These are phyloP conservation scores for Sebastes trivittatus DNA, from an alignment of 2,797 vertebrate species.

Conservation along the genomic window DNA sequence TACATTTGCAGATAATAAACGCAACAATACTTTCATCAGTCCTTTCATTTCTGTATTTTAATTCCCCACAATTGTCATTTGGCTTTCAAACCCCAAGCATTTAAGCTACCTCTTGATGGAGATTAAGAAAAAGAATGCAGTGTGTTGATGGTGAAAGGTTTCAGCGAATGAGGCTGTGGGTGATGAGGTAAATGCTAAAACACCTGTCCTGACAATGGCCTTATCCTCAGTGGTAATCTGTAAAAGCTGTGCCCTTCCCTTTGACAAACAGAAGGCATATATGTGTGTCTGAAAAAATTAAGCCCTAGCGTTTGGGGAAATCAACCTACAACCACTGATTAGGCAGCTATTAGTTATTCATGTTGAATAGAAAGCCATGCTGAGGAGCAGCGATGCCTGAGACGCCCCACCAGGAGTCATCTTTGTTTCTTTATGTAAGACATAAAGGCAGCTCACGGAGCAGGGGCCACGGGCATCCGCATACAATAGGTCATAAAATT, in stretches of 20 bases:
- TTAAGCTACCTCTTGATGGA: not conserved
- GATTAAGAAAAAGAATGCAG: not conserved
- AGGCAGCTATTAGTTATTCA: conserved; percentile 68
- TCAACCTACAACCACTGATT: conserved; percentile 66
- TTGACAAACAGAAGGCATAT: conserved; percentile 28
- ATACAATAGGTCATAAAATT: conserved; percentile 75
- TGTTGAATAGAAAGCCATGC: conserved; percentile 33
- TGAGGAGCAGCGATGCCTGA: conserved; percentile 44
- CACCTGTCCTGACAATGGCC: conserved; percentile 54
- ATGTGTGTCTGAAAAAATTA: conserved; percentile 43
- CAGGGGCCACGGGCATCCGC: conserved; percentile 45
- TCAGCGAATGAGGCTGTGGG: not conserved
- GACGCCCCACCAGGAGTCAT: conserved; percentile 56
- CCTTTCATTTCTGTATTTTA: not conserved
- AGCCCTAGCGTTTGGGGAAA: conserved; percentile 64
- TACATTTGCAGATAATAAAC: conserved; percentile 24
- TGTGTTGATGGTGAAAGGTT: conserved; percentile 15
- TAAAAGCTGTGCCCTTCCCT: conserved; percentile 29
- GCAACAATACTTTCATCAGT: conserved; percentile 2
- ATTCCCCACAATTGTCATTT: conserved; percentile 3
- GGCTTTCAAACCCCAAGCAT: conserved; percentile 1
- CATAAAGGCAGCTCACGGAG: conserved; percentile 63
- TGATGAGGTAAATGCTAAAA: conserved; percentile 56
- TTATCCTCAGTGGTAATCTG: conserved; percentile 63
- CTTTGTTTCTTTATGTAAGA: conserved; percentile 63